Conservation (phyloP, 2,888 invertebrate genomes). For the Clivina fossor region DNA sequence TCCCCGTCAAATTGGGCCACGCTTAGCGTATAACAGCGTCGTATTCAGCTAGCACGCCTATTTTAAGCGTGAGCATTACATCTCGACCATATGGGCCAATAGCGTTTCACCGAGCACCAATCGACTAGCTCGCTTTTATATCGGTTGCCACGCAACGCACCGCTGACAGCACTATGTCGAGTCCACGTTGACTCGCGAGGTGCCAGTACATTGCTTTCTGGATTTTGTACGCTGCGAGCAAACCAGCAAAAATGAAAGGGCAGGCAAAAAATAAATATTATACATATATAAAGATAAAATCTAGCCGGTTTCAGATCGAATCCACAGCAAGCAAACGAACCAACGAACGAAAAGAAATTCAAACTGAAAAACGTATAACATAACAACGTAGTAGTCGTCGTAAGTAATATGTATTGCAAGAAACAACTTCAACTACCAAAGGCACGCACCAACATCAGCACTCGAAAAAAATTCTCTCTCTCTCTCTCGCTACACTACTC, state of each 20-base stretch:
- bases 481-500: not conserved
- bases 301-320: conserved; percentile 46
- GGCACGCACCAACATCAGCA: not conserved
- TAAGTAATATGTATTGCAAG: no score
- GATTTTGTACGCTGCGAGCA: conserved; percentile 53
- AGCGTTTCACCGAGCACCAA: conserved; percentile 43
- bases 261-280: conserved; percentile 46
- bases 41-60: conserved; percentile 43
- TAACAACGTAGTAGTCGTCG: no score
- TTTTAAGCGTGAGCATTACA: conserved; percentile 50
- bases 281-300: conserved; percentile 54
- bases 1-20: conserved; percentile 19
- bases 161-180: conserved; percentile 45
- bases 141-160: conserved; percentile 46
- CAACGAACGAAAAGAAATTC: no score
- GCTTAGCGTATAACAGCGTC: conserved; percentile 36
- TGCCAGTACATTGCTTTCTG: conserved; percentile 54
- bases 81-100: conserved; percentile 34
- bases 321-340: conserved; percentile 13
- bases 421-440: not conserved
- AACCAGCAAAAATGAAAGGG: conserved; percentile 55
- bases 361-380: no score
- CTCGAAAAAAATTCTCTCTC: not conserved
- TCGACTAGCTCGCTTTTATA: conserved; percentile 42
- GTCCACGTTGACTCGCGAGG: conserved; percentile 54